These are phyloP conservation scores for Odocoileus virginianus DNA, from an alignment of 2,113 vertebrate species.

Conservation along the genomic window DNA sequence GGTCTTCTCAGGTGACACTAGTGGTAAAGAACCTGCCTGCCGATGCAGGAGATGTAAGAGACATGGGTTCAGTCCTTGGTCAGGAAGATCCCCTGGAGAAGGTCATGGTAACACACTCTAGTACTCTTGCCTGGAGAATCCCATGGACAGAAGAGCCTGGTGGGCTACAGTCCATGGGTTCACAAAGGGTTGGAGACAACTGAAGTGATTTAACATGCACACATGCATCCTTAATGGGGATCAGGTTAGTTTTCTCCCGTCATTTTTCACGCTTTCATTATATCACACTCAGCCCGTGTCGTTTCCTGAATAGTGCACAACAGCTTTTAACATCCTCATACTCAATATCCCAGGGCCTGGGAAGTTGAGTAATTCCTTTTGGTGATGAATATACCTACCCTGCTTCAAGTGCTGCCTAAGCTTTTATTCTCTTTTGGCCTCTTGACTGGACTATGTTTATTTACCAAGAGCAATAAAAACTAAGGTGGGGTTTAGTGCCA, in stretches of 20 bases:
- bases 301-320: not conserved
- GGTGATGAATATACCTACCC: not conserved
- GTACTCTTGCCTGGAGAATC: not conserved
- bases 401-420: not conserved
- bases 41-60: not conserved
- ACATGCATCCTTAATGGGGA: not conserved
- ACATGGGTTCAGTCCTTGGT: not conserved
- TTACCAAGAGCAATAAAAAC: not conserved
- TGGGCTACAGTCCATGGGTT: rapidly evolving
- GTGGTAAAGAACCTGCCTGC: not conserved
- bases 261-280: not conserved
- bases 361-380: not conserved
- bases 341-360: not conserved
- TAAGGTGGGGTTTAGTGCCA: not conserved
- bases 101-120: not conserved
- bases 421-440: not conserved
- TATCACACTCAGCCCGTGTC: not conserved
- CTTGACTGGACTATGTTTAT: not conserved
- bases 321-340: not conserved
- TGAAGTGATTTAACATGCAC: not conserved
- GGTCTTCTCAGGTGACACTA: not conserved
- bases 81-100: not conserved
- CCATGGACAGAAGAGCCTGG: not conserved
- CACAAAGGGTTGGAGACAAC: not conserved
- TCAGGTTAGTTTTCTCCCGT: not conserved